Conservation (phyloP, 2,888 invertebrate species). For the Pelosia muscerda region DNA sequence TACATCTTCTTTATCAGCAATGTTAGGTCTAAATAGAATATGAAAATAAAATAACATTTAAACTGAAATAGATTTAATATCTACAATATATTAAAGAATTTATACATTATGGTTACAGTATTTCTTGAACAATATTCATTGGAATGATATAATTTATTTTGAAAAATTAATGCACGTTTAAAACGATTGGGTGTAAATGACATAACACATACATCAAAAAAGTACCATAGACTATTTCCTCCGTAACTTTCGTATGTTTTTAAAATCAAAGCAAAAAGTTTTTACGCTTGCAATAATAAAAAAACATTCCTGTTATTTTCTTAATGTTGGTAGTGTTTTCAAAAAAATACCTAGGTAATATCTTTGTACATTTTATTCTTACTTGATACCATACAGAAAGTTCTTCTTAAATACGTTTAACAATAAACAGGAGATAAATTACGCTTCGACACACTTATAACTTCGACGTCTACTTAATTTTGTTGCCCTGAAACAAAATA, state of each 20-base stretch:
- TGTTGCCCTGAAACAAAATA: slow-evolving; percentile 71
- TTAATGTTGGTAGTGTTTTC: slow-evolving; percentile 16
- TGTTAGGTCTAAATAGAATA: background rate
- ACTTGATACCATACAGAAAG: slow-evolving; percentile 2
- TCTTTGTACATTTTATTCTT: slow-evolving; percentile 13
- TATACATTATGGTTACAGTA: slow-evolving; percentile 41
- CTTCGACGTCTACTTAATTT: slow-evolving; percentile 45
- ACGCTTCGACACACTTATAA: slow-evolving; percentile 33
- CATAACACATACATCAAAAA: background rate
- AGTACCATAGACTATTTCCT: slow-evolving; percentile 5
- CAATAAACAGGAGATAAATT: slow-evolving; percentile 31
- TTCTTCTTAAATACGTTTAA: slow-evolving; percentile 14
- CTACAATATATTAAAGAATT: slow-evolving; percentile 61
- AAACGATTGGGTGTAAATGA: slow-evolving; percentile 3
- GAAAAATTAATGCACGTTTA: background rate
- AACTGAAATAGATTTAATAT: slow-evolving; percentile 69
- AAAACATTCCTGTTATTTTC: slow-evolving; percentile 7
- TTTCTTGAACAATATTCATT: slow-evolving; percentile 27
- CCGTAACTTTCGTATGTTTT: background rate
- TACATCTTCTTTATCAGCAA: too few relatives aligned
- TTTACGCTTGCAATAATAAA: slow-evolving; percentile 2
- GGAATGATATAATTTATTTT: slow-evolving; percentile 41
- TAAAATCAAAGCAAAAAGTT: background rate
- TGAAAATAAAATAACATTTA: slow-evolving; percentile 41
- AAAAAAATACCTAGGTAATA: background rate